Percentiles rank a stretch among this genome's conserved stretches.
These are phyloP conservation scores for Aphrophora alni DNA, from an alignment of 2,888 invertebrate genomes.

Conservation along the genomic window DNA sequence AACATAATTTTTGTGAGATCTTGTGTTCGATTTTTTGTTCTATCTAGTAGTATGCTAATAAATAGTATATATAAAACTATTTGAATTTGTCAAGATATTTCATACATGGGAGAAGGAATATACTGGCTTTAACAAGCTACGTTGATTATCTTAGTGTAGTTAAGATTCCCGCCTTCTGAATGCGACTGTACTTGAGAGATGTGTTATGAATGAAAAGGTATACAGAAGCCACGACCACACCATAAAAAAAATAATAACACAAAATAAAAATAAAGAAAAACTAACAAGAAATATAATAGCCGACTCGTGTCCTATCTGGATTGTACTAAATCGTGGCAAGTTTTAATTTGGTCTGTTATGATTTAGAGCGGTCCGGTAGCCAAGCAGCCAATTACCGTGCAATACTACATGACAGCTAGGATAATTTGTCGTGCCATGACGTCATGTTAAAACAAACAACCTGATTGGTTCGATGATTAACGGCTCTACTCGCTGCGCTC, in stretches of 20 bases:
- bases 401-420: not conserved
- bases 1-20: no score
- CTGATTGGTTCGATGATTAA: constrained; percentile 1
- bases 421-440: not conserved
- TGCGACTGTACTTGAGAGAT: not conserved
- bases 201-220: constrained; percentile 6
- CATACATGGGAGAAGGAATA: no score
- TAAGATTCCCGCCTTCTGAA: no score
- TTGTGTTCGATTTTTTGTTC: no score
- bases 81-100: no score
- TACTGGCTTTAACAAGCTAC: no score
- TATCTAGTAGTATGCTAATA: no score
- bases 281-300: not conserved
- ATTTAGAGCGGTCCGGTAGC: not conserved
- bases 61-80: no score
- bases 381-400: not conserved
- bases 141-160: no score
- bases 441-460: not conserved
- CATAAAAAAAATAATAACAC: not conserved
- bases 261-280: not conserved
- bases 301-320: not conserved
- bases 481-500: not conserved
- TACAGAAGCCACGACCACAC: not conserved
- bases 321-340: not conserved
- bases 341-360: constrained; percentile 1